Evolutionary conservation across 2,888 invertebrate species (phyloP).

Genomic region (Tortrix viridana): DNA sequence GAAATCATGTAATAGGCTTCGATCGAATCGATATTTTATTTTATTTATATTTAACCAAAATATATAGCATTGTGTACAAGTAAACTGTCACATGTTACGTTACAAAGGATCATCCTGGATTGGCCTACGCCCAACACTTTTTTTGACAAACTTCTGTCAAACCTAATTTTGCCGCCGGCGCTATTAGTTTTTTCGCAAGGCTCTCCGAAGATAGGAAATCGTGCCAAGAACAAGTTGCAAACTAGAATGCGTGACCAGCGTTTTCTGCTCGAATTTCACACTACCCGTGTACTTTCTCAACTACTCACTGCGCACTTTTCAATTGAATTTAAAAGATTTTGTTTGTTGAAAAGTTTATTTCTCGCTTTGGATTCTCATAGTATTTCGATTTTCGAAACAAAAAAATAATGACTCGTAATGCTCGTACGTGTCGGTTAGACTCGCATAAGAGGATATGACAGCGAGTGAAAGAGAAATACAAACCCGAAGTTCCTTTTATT

Average conservation of each 20-base stretch:
- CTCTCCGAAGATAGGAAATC: constrained; percentile 12
- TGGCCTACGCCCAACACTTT: too few relatives aligned
- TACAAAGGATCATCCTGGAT: too few relatives aligned
- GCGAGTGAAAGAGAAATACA: too few relatives aligned
- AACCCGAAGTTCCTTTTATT: too few relatives aligned
- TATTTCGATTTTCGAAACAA: not conserved
- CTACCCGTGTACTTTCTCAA: constrained; percentile 13
- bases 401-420: too few relatives aligned
- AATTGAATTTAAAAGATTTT: constrained; percentile 18
- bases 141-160: not conserved
- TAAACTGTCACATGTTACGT: too few relatives aligned
- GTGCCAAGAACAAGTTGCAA: constrained; percentile 23
- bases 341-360: constrained; percentile 15
- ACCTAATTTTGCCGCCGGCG: not conserved
- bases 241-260: constrained; percentile 26
- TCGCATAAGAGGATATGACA: too few relatives aligned
- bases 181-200: constrained; percentile 4
- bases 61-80: too few relatives aligned
- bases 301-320: constrained; percentile 14
- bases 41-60: too few relatives aligned
- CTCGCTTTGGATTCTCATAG: not conserved
- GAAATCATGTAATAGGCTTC: too few relatives aligned
- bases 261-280: constrained; percentile 16
- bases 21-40: too few relatives aligned
- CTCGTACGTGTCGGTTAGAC: too few relatives aligned